Percentiles rank a stretch among this genome's conserved stretches.
phyloP scores from a whole-genome alignment of 2,888 invertebrate species.

The Danaus chrysippus region DNA sequence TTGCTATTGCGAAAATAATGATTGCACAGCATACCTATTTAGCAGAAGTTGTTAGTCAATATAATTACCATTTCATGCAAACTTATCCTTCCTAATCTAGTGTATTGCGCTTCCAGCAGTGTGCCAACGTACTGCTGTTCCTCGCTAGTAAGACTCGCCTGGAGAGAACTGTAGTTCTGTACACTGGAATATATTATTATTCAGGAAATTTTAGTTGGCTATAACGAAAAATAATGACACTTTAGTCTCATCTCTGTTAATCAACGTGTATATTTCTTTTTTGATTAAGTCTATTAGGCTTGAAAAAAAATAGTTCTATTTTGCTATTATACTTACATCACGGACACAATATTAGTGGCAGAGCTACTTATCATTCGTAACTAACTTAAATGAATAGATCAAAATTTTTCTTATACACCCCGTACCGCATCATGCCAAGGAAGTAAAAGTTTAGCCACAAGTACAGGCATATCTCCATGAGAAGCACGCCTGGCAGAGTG shows the following conservation, averaged over 20 bases:
- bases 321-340: too few species aligned
- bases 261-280: too few species aligned
- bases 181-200: constrained; percentile 35
- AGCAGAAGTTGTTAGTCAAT: background rate
- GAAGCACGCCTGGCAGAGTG: constrained; percentile 56
- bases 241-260: too few species aligned
- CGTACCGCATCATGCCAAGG: constrained; percentile 50
- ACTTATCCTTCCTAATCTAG: constrained; percentile 43
- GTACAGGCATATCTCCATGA: constrained; percentile 58
- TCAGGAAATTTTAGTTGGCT: background rate
- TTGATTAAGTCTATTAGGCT: too few species aligned
- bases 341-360: too few species aligned
- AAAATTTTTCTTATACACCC: background rate
- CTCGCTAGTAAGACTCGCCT: constrained; percentile 57
- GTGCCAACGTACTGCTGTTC: constrained; percentile 55
- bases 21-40: background rate
- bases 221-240: too few species aligned
- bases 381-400: too few species aligned
- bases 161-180: constrained; percentile 48
- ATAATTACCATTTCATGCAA: constrained; percentile 54
- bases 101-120: constrained; percentile 45
- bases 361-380: too few species aligned
- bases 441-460: constrained; percentile 66
- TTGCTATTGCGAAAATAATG: too few species aligned
- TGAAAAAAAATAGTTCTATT: too few species aligned